Base-by-base conservation (phyloP, 2,113 vertebrate genomes). In the Ammodytes marinus region DNA sequence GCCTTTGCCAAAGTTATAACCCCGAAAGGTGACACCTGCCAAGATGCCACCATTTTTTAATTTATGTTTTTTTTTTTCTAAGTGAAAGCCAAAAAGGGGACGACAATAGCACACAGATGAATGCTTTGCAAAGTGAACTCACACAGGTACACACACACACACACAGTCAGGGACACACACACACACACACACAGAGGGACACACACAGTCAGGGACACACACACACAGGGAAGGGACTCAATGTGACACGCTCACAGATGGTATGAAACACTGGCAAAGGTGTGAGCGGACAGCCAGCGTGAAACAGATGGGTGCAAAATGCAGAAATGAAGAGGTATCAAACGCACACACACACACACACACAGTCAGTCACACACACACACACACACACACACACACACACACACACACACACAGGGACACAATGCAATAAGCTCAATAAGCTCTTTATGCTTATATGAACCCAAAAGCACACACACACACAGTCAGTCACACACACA, bases 251-350 rank as follows among this genome's bases (percentile, higher is more conserved):
- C 82, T 74, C 93, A 86, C 93, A 95, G 94, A 94, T 92, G 94
- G 90, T 78, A 83, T 57, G 71, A 71, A 78, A 80, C 85, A 80
- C 85, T 86, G 80, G 84, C 80, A 73, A 85, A 94, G 83, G 91
- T 90, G 94, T 86, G 88, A 92, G 88, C 84, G 83, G 85, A 91
- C 90, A 85, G 86, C 86, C 87, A 85, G 90, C 77, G 39, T 90
- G 89, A 83, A 93, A 87, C 93, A 92, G 92, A 94, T 92, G 92
- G 91, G 90, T 63, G 86, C 69, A 61, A 89, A 82, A 91, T 60
- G 87, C n/a, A 59, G 90, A 85, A 91, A 86, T 43, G 43, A 74
- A 76, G 71, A 89, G 55, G 88, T 59, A 80, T 63, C 82, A 84
- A 76, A 46, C 39, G 67, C 15, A 67, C 66, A 52, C 86, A 64